Base-by-base conservation (phyloP, 2,888 invertebrate species). In the Arge pagana region DNA sequence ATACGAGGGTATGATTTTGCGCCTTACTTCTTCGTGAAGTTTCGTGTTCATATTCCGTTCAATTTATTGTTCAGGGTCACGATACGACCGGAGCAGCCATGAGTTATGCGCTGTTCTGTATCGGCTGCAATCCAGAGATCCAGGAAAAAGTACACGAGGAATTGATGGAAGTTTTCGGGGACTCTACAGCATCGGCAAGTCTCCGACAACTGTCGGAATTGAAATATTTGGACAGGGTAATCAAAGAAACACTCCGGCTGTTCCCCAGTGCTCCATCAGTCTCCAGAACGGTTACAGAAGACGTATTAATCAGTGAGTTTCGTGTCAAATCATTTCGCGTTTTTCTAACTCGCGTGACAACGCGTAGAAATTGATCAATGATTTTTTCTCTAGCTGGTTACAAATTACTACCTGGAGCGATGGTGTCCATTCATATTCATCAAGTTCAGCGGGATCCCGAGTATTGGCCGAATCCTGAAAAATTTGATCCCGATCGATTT, bases 211-310 rank as follows among this genome's bases (percentile, higher is more conserved):
- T 79, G 11, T 64, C 71, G 33, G 61, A 72, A 30, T 74, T 81
- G 66, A 78, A 78, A 16, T 84, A 83, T 66, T 68, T 84, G 52
- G 83, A 84, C 59, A 77, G 81, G 35, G 80, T 83, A 1, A 79
- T 83, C 28, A 84, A 83, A 61, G 84, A 84, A 69, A 75, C 78
- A 0, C 62, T 83, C n/a, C 74, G 84, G 43, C 60, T 83, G 7
- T 82, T 81, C 69, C 81, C 84, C 1, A 78, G 81, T 8, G 82
- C 79, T 11, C 82, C 84, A 1, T 65, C 77, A 30, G 77, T 81
- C 53, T 78, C 79, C 16, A 74, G 83, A 45, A 61, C 61, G 13
- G 55, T 82, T 3, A 65, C 67, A 1, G 76, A 80, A 55, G 81
- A 83, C 58, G 63, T 78, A 4, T 55, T 69, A 53, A 64, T 81